Evolutionary conservation across 1,140 invertebrate species (phyloP), one percentile per base, ranked within the genome.

Genomic region (Sipha flava): DNA sequence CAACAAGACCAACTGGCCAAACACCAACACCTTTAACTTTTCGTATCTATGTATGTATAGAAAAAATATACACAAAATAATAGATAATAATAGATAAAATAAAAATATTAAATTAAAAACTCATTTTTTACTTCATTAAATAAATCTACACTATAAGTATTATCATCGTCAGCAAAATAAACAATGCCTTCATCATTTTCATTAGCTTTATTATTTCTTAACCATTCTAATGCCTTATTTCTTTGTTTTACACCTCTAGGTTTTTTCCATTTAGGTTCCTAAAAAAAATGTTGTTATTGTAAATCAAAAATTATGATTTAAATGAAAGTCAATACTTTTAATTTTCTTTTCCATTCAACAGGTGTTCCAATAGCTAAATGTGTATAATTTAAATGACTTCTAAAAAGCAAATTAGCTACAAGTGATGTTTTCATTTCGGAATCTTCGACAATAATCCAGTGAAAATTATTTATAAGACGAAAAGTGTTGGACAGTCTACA

Each of bases 161-260:
- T 99, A 85, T 99, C 98, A 86, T 99, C 98, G 86, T 99, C 98
- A 86, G 96, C 97, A 87, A 99, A 99, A 87, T 95, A 99, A 0
- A 99, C 91, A 54, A 98, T 90, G 3, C 94, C 95, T 84, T 88
- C 88, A 82, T 90, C 88, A 1, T 84, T 83, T 45, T 86, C 84
- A 16, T 89, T 83, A 85, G 81, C 81, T 37, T 85, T 80, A 82
- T 95, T 92, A 31, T 89, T 86, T 73, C 95, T 87, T 6, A 99
- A 86, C 95, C 97, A 99, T 37, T 89, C 87, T 7, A 99, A 85
- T 4, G 91, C 98, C 14, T 90, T 86, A 87, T 99, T 99, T 82
- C 98, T 88, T 86, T 99, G 98, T 81, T 94, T 90, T 0, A 99
- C 96, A 18, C 98, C 98, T 82, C 96, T 88, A 0, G 97, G 97